Conservation (phyloP, 2,888 invertebrate species). For the Aphidoletes aphidimyza region DNA sequence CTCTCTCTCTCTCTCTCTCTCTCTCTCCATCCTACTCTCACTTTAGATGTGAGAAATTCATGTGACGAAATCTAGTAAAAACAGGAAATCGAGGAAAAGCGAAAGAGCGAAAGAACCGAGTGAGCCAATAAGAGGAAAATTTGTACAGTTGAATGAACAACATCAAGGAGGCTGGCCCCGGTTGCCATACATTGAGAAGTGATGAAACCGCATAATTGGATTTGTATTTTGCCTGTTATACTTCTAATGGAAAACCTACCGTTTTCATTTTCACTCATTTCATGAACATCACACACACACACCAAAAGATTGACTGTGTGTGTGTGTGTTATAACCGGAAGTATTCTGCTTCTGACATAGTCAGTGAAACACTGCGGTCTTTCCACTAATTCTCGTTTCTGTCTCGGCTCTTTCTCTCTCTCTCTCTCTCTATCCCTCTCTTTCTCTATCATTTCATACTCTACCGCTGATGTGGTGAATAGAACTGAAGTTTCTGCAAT, state of each 20-base stretch:
- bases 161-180: conserved; percentile 41
- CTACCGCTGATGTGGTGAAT: too few relatives aligned
- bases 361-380: background rate
- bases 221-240: conserved; percentile 41
- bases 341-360: background rate
- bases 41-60: too few relatives aligned
- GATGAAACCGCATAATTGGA: conserved; percentile 47
- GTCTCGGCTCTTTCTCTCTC: background rate
- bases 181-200: conserved; percentile 50
- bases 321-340: too few relatives aligned
- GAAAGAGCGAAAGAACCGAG: background rate
- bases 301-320: too few relatives aligned
- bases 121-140: conserved; percentile 49
- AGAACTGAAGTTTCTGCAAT: too few relatives aligned
- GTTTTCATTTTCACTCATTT: background rate
- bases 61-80: too few relatives aligned
- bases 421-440: background rate
- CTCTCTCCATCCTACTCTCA: too few relatives aligned
- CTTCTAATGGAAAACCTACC: conserved; percentile 44
- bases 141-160: conserved; percentile 33
- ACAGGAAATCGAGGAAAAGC: background rate
- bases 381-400: background rate
- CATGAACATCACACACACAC: background rate
- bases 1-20: too few relatives aligned
- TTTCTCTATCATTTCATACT: background rate